These are phyloP conservation scores for Choloepus hoffmanni DNA, from an alignment of 2,113 vertebrate species.

Conservation along the genomic window DNA sequence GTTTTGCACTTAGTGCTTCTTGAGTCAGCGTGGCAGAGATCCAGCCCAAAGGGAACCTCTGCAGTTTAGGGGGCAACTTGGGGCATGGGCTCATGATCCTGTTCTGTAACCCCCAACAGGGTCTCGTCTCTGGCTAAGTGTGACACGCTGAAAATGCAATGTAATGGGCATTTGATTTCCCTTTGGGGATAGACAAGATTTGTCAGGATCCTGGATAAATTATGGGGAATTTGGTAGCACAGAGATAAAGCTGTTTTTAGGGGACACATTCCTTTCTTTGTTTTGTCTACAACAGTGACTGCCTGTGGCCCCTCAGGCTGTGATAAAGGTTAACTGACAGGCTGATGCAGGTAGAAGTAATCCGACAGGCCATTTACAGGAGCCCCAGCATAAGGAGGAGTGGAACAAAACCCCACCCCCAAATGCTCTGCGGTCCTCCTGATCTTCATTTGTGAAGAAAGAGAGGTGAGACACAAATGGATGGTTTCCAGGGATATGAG, in stretches of 20 bases:
- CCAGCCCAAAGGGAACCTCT: slow-evolving; percentile 20
- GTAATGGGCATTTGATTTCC: neutral
- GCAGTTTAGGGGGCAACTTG: neutral
- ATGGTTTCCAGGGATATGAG: too few relatives aligned
- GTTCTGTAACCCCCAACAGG: neutral
- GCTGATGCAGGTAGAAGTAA: neutral
- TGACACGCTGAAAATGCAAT: slow-evolving; percentile 12
- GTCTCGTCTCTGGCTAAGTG: slow-evolving; percentile 33
- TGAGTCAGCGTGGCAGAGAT: neutral
- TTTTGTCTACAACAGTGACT: neutral
- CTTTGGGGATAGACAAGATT: neutral
- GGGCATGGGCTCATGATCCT: rapidly evolving
- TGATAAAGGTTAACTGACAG: neutral
- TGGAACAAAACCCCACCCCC: neutral
- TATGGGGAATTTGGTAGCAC: neutral
- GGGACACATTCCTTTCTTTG: neutral
- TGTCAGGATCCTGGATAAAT: slow-evolving; percentile 53
- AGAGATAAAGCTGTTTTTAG: slow-evolving; percentile 20
- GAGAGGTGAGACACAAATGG: neutral
- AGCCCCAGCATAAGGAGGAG: neutral
- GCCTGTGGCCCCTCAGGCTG: neutral
- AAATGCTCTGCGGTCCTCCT: neutral
- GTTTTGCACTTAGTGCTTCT: slow-evolving; percentile 25
- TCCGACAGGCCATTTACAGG: too few relatives aligned
- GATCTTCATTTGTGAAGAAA: neutral